Evolutionary conservation across 1,140 invertebrate species (phyloP), one percentile per base, ranked within the genome.

Genomic region (Bombus haemorrhoidalis): DNA sequence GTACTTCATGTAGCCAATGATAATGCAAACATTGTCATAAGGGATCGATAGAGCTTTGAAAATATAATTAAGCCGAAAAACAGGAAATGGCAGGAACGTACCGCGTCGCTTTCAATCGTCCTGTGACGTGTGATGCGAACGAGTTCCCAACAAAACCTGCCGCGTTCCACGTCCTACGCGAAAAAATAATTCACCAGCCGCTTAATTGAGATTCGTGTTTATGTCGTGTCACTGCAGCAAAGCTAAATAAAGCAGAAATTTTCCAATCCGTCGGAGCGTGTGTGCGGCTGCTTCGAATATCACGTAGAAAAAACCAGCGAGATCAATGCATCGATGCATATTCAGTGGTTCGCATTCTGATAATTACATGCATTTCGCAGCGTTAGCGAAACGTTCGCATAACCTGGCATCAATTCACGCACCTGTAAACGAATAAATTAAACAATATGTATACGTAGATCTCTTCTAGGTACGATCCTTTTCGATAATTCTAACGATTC

Each of bases 341-440:
- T 82, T 82, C 32, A 62, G n/a, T 41, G 41, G 39, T n/a, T 43
- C 53, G 69, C 32, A 8, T 12, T 2, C 5, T 18, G 53, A 10
- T 81, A 82, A 74, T 82, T 74, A 82, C 74, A 64, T 47, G 39
- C n/a, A 32, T 43, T 64, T 74, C 43, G 57, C 74, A 53, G 34
- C 34, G 80, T 41, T 34, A 3, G 4, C 53, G n/a, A 43, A 41
- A 62, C 34, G 79, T 53, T 53, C 37, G 28, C 18, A 15, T 34
- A 71, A 78, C 13, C 6, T 8, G 15, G 32, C n/a, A 34, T 66
- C 28, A 5, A 13, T 12, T 62, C 59, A 18, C 18, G 32, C 34
- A 37, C 34, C 22, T 32, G 32, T 66, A 15, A n/a, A 62, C 59
- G 3, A 28, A 62, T 62, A 62, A 53, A 53, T 47, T 53, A 62